These are phyloP conservation scores for Lucilia cuprina DNA, from an alignment of 1,140 invertebrate genomes.

Conservation along the genomic window DNA sequence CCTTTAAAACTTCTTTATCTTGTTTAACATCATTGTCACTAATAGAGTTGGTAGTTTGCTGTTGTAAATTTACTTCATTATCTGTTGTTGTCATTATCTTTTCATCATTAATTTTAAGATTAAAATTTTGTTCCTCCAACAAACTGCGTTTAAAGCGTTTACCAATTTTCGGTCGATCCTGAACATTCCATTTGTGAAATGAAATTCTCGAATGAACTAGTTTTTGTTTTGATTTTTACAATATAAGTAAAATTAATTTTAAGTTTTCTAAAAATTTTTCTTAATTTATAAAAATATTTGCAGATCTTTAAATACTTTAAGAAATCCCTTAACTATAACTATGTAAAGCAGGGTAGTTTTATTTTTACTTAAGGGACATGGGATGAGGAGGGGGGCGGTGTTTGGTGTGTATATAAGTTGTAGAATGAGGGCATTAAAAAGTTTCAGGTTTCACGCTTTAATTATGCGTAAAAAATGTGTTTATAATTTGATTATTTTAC, in stretches of 20 bases:
- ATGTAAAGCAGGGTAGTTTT: no score
- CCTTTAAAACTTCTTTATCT: background rate
- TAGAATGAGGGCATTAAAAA: constrained; percentile 5
- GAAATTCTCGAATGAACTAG: no score
- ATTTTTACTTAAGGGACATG: background rate
- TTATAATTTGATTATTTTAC: constrained; percentile 21
- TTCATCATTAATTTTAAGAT: background rate
- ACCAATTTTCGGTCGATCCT: no score
- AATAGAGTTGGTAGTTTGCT: no score
- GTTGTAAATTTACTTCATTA: background rate
- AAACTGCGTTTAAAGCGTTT: constrained; percentile 39
- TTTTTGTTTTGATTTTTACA: no score
- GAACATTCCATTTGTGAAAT: no score
- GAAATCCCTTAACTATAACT: no score
- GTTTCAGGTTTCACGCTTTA: constrained; percentile 29
- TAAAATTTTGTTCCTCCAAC: constrained; percentile 52
- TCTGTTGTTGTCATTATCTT: constrained; percentile 1
- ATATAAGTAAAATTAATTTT: no score
- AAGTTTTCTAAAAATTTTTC: no score
- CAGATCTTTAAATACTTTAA: no score
- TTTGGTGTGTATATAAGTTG: background rate
- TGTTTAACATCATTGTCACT: background rate
- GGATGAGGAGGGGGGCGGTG: background rate
- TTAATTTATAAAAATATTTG: background rate
- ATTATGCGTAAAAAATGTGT: constrained; percentile 32